Evolutionary conservation across 1,140 invertebrate species (phyloP).

Genomic region (Lordiphosa stackelbergi): DNA sequence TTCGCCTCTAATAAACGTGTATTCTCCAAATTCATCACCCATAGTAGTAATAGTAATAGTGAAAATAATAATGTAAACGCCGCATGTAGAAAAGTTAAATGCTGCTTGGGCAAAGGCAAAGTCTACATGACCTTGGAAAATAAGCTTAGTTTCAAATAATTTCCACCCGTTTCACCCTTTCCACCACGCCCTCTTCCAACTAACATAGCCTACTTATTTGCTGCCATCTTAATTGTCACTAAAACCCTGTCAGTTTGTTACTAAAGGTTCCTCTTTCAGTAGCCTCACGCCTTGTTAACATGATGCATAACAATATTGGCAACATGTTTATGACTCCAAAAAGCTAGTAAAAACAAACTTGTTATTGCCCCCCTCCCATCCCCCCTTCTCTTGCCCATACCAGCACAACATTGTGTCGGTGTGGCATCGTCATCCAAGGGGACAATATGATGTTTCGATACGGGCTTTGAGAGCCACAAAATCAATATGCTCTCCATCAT

Average conservation of each 20-base stretch:
- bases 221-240: neutral
- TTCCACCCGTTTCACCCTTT: too few relatives aligned
- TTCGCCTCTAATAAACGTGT: too few relatives aligned
- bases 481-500: conserved; percentile 17
- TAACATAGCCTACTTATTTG: neutral
- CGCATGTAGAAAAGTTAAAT: too few relatives aligned
- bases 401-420: neutral
- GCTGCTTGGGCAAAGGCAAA: too few relatives aligned
- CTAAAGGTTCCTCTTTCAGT: neutral
- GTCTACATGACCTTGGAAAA: too few relatives aligned
- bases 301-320: conserved; percentile 11
- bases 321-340: conserved; percentile 12
- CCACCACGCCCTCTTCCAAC: too few relatives aligned
- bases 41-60: too few relatives aligned
- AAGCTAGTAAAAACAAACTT: neutral
- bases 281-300: neutral
- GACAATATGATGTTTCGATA: conserved; percentile 14
- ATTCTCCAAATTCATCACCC: too few relatives aligned
- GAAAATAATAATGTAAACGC: too few relatives aligned
- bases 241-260: neutral
- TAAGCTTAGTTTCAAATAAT: too few relatives aligned
- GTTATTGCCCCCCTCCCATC: too few relatives aligned
- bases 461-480: conserved; percentile 23
- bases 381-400: neutral
- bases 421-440: conserved; percentile 11